Conservation (phyloP, 2,113 vertebrate genomes). For the Pedetes capensis region DNA sequence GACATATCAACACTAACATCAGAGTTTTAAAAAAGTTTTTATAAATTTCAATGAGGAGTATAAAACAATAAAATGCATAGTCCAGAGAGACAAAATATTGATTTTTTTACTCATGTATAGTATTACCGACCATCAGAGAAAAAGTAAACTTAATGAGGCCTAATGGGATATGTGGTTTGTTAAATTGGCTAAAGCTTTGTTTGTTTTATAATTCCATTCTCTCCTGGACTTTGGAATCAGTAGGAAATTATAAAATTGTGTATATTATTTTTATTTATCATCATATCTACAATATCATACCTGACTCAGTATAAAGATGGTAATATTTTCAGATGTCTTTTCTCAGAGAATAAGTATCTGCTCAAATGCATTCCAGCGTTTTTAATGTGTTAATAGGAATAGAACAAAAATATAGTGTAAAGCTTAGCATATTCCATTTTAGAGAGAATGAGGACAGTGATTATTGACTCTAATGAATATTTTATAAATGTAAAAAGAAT, state of each 20-base stretch:
- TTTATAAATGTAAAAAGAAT: neutral
- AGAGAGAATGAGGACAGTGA: neutral
- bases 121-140: neutral
- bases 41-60: neutral
- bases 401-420: neutral
- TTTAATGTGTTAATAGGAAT: constrained; percentile 47
- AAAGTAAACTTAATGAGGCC: constrained; percentile 37
- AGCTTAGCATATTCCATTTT: neutral
- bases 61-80: constrained; percentile 19
- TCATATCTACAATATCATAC: neutral
- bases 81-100: constrained; percentile 12
- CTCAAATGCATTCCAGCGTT: constrained; percentile 37
- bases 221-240: neutral
- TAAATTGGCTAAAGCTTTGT: constrained; percentile 19
- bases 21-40: neutral
- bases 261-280: neutral
- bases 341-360: constrained; percentile 32
- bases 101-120: neutral
- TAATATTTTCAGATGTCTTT: constrained; percentile 21
- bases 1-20: neutral
- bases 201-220: constrained; percentile 29
- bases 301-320: constrained; percentile 9
- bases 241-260: constrained; percentile 7
- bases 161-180: neutral
- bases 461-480: neutral